Evolutionary conservation across 2,888 invertebrate genomes (phyloP), one percentile per base, ranked within the genome.

Genomic region (Meiosimyza platycephala): DNA sequence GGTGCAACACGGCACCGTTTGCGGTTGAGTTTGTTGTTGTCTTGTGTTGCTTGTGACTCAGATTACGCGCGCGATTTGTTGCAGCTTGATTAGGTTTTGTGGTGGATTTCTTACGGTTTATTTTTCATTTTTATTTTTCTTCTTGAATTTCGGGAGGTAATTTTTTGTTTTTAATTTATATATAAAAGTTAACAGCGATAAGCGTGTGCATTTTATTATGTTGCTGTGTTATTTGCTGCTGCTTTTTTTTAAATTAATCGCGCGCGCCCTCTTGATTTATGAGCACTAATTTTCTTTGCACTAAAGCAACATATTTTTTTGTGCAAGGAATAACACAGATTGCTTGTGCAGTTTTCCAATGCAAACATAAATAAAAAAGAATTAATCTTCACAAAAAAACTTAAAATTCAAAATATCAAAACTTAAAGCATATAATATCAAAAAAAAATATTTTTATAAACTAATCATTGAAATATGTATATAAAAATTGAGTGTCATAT

Each of bases 221-320:
- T 40, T 40, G 28, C 28, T 3, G 28, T 4, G 28, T 28, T 28
- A 3, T 13, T 22, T 57, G 57, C 12, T 60, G 60, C 13, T 11
- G 51, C 28, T 13, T 33, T 69, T 69, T 73, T 69, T 57, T 64
- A 64, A 71, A 71, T 71, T 71, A 71, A 71, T 71, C 71, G 71
- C 28, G 54, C 71, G 59, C 40, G 71, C 65, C 59, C 22, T 52
- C 51, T 33, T 65, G 65, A 50, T 59, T 64, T 65, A 71, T 71
- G 40, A 51, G 59, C 64, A 22, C 71, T 50, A 65, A 71, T 65
- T 71, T 59, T 55, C 51, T 57, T 57, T 59, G 64, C 71, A 50
- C 59, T 71, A 22, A 48, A 63, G 40, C 9, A 40, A 9, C 40
- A 40, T 40, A 9, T 40, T 40, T 40, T 40, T 40, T 40, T 40